Percentiles rank a stretch among this genome's conserved stretches.
Conservation (phyloP, 1,140 invertebrate genomes). For the Heliconius himera region DNA sequence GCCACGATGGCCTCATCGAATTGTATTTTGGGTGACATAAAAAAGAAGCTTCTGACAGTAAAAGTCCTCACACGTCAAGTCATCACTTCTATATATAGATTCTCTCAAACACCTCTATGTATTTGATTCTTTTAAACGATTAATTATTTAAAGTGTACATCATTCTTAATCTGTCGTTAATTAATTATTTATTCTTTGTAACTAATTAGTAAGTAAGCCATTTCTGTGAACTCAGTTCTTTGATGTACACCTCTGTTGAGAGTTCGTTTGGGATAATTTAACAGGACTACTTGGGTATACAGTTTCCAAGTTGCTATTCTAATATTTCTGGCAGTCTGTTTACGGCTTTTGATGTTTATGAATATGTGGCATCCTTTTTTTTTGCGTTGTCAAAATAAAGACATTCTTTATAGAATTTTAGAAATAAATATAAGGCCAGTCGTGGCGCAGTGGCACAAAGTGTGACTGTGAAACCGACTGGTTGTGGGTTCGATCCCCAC, state of each 20-base stretch:
- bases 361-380: slow-evolving; percentile 32
- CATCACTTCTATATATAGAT: too few species aligned
- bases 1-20: too few species aligned
- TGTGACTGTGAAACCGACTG: too few species aligned
- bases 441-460: too few species aligned
- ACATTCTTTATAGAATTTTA: neutral
- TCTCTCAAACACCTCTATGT: neutral
- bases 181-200: slow-evolving; percentile 40
- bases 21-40: too few species aligned
- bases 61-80: neutral
- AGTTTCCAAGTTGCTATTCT: slow-evolving; percentile 37
- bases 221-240: slow-evolving; percentile 34
- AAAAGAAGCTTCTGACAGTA: neutral
- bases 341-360: slow-evolving; percentile 49
- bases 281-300: slow-evolving; percentile 34
- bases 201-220: slow-evolving; percentile 42
- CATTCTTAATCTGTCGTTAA: slow-evolving; percentile 42
- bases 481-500: too few species aligned
- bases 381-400: neutral
- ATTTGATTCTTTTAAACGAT: slow-evolving; percentile 3
- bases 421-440: too few species aligned
- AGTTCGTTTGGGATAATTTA: slow-evolving; percentile 41
- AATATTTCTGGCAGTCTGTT: slow-evolving; percentile 36
- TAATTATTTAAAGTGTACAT: slow-evolving; percentile 2
- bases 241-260: slow-evolving; percentile 43